Evolutionary conservation across 2,797 vertebrate species (phyloP).

Genomic region (Lutjanus argentimaculatus): DNA sequence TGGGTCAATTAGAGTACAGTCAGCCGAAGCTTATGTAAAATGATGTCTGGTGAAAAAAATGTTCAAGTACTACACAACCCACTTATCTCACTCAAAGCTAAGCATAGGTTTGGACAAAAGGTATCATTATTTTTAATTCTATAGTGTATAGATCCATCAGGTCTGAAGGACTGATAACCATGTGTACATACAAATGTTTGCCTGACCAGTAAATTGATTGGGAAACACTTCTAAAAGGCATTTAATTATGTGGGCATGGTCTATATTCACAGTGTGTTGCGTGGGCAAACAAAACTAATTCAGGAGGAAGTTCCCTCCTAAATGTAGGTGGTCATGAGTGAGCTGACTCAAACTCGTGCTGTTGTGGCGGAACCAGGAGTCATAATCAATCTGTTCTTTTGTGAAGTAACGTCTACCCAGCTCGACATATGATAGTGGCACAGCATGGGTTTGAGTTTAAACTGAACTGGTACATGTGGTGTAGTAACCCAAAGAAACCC

Average conservation of each 20-base stretch:
- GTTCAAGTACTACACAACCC: not conserved
- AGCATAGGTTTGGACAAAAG: not conserved
- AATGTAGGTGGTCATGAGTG: not conserved
- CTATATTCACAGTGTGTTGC: not conserved
- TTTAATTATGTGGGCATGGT: not conserved
- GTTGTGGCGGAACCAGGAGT: not conserved
- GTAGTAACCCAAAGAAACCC: not conserved
- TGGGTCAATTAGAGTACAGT: not conserved
- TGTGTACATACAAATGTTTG: not conserved
- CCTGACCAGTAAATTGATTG: not conserved
- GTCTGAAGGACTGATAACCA: not conserved
- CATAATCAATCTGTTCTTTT: not conserved
- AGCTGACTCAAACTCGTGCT: not conserved
- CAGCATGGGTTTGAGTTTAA: not conserved
- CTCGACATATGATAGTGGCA: not conserved
- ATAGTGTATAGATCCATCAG: not conserved
- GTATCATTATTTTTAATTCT: not conserved
- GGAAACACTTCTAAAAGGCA: not conserved
- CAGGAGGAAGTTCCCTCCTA: not conserved
- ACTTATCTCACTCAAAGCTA: not conserved
- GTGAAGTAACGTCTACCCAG: not conserved
- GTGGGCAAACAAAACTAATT: not conserved
- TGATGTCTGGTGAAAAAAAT: not conserved
- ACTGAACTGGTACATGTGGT: not conserved
- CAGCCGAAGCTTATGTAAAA: not conserved